phyloP scores from a whole-genome alignment of 2,113 vertebrate genomes.

The Pseudorhombus dupliciocellatus region DNA sequence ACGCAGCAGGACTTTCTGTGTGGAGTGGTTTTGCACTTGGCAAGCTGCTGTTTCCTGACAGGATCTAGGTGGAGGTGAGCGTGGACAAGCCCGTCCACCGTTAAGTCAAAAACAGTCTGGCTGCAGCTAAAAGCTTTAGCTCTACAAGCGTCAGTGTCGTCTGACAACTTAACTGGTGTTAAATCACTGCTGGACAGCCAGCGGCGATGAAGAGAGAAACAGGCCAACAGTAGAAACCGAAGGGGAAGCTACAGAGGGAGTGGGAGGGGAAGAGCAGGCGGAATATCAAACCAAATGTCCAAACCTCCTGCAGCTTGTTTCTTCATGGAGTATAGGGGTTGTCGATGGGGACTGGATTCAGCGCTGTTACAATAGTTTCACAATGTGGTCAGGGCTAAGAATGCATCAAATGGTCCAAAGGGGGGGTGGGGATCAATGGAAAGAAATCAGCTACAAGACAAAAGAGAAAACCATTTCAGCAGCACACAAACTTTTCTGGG shows the following conservation, averaged over 20 bases:
- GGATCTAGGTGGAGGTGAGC: slow-evolving; percentile 30
- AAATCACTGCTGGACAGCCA: slow-evolving; percentile 7
- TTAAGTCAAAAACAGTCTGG: slow-evolving; percentile 31
- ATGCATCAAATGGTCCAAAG: neutral
- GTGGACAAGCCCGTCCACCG: slow-evolving; percentile 23
- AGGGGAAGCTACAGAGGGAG: neutral
- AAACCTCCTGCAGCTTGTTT: neutral
- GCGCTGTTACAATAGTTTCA: neutral
- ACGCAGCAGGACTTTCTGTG: slow-evolving; percentile 13
- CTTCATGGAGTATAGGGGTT: neutral
- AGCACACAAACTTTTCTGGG: neutral
- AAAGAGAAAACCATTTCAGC: neutral
- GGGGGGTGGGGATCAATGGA: neutral
- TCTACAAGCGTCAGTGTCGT: slow-evolving; percentile 16
- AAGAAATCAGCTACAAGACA: neutral
- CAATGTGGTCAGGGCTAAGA: neutral
- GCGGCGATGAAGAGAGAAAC: neutral
- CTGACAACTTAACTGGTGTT: slow-evolving; percentile 11
- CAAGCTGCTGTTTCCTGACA: slow-evolving; percentile 32
- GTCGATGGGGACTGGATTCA: neutral
- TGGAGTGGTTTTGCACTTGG: slow-evolving; percentile 2
- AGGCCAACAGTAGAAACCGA: neutral
- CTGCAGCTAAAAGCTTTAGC: slow-evolving; percentile 41
- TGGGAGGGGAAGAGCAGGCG: neutral
- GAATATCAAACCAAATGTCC: neutral